Base-by-base conservation (phyloP, 92 coral and sea anemone species). In the Anthopleura xanthogrammica region DNA sequence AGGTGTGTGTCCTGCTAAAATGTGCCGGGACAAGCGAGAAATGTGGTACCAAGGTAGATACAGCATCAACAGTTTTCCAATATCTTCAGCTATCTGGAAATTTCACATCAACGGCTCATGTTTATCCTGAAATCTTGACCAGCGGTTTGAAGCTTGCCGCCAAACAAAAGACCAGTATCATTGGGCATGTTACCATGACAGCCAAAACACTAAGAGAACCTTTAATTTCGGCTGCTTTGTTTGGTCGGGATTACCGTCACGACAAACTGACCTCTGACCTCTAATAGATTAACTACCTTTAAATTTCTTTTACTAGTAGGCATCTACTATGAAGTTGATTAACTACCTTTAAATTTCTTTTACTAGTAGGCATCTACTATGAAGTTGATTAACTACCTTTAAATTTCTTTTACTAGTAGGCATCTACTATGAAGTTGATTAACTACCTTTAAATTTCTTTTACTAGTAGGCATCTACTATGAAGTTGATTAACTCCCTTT, bases 1-100 rank as follows among this genome's bases (percentile, higher is more conserved):
- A 97, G 83, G 94, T 89, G 40, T 97, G 99, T 79, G 89, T 87
- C 60, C 79, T 97, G 58, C 55, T 97, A 12, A 94, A 97, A 77
- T 97, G 99, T 82, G 83, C 82, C 29, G 85, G 73, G 7, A 39
- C 39, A 80, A 77, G 86, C 62, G 83, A 93, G 16, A 36, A 65
- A 19, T 97, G 99, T 79, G 99, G 99, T 20, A 55, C 78, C 24
- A 68, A 85, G 52, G 91, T 89, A 4, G 36, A 83, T 55, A 75
- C 90, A 60, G 82, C 98, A 1, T 76, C 88, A 20, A 94, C 98
- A 5, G 84, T 89, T 12, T 97, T 97, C 88, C 71, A 87, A 14
- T 87, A 89, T 50, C 80, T 97, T 60, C 78, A 72, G 39, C 76
- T 97, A 41, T 85, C 88, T 57, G 99, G 99, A 24, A 92, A 92